Conservation (phyloP, 2,888 invertebrate genomes). For the Ornithoptera alexandrae region DNA sequence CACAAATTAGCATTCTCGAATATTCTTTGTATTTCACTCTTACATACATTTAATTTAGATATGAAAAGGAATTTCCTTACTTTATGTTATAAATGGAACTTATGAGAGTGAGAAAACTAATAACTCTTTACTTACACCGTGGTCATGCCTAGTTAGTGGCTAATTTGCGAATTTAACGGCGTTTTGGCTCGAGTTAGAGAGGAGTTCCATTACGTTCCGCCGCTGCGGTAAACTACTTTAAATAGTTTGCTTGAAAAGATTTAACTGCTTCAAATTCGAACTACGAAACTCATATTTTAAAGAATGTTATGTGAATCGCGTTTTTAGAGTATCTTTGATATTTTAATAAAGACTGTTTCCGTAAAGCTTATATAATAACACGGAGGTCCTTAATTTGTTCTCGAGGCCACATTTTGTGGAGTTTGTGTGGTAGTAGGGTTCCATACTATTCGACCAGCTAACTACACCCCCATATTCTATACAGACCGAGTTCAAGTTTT, state of each 20-base stretch:
- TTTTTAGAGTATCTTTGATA: too few relatives aligned
- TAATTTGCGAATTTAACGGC: conserved; percentile 18
- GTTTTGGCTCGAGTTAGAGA: conserved; percentile 19
- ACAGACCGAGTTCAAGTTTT: too few relatives aligned
- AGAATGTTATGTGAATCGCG: not conserved
- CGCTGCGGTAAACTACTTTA: conserved; percentile 7
- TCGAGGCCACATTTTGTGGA: too few relatives aligned
- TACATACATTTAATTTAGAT: not conserved
- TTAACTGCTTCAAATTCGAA: conserved; percentile 5
- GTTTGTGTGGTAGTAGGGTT: too few relatives aligned
- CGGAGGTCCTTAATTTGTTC: too few relatives aligned
- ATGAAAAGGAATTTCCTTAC: not conserved
- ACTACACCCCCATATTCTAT: too few relatives aligned
- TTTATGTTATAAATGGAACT: not conserved
- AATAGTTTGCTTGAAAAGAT: conserved; percentile 16
- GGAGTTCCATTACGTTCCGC: conserved; percentile 10
- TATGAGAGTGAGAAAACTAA: conserved; percentile 8
- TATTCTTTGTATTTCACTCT: not conserved
- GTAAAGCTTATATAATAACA: too few relatives aligned
- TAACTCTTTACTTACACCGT: conserved; percentile 11
- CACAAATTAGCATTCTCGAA: too few relatives aligned
- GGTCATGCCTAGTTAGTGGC: not conserved
- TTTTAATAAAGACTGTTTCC: not conserved
- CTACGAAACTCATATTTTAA: not conserved
- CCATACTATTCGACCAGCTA: too few relatives aligned